Evolutionary conservation across 2,888 invertebrate genomes (phyloP), one percentile per base, ranked within the genome.

Genomic region (Rhynchonema sp.): DNA sequence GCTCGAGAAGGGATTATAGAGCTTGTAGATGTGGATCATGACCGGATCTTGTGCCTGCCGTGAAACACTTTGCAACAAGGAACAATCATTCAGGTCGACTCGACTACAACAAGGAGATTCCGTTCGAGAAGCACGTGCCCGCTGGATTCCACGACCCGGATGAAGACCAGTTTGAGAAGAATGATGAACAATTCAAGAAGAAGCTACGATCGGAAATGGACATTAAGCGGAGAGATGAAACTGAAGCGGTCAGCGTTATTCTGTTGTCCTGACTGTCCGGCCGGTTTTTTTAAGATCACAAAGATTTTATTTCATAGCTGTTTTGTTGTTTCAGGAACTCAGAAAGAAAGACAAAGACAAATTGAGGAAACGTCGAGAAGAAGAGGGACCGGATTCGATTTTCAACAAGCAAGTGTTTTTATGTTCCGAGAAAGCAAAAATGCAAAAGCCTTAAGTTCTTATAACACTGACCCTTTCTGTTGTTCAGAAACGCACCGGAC

Each of bases 271-370:
- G n/a, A n/a, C n/a, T n/a, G n/a, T n/a, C n/a, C n/a, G n/a, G n/a
- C n/a, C n/a, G n/a, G n/a, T n/a, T n/a, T n/a, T n/a, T n/a, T n/a
- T n/a, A n/a, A n/a, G n/a, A n/a, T n/a, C n/a, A n/a, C n/a, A n/a
- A n/a, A n/a, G n/a, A n/a, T n/a, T n/a, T n/a, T 38, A 13, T 38
- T 38, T 38, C 38, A 38, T 17, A 6, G 17, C 38, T 26, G 57
- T 59, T 70, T 69, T 73, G 74, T 49, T 73, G 69, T 73, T 74
- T 52, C 73, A 84, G 82, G 82, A 85, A 65, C 91, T 92, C 70
- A 81, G 94, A 20, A 84, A 86, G 59, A 92, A 92, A 71, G 96
- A 98, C 73, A 94, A 92, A 70, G 85, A 87, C 62, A 94, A 91
- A 74, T 75, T 92, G 66, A 94, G 94, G 74, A 87, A 91, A 70